Percentiles rank a stretch among this genome's conserved stretches.
phyloP scores from a whole-genome alignment of 2,113 vertebrate species.

The Malurus melanocephalus region DNA sequence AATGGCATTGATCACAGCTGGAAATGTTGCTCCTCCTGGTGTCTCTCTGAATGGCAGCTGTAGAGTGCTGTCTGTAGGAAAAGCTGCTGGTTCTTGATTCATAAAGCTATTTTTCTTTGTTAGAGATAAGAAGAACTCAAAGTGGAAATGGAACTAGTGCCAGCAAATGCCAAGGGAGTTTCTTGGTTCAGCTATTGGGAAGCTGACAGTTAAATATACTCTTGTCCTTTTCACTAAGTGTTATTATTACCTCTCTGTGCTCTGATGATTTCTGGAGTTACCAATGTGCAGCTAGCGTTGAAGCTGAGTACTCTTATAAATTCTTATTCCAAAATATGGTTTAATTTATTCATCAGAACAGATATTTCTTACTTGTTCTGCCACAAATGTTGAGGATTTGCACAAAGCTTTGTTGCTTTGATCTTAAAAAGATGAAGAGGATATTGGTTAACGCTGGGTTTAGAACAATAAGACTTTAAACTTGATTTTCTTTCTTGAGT shows the following conservation, averaged over 20 bases:
- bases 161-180: constrained; percentile 17
- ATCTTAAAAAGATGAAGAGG: not conserved
- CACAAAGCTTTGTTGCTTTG: not conserved
- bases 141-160: not conserved
- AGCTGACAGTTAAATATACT: constrained; percentile 19
- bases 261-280: constrained; percentile 1
- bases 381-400: not conserved
- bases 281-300: not conserved
- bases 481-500: not conserved
- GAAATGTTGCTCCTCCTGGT: not conserved
- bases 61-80: not conserved
- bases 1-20: not conserved
- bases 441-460: not conserved
- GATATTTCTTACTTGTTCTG: not conserved
- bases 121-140: constrained; percentile 16
- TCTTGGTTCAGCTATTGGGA: not conserved
- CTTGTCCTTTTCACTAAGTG: constrained; percentile 3
- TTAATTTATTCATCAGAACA: not conserved
- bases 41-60: not conserved
- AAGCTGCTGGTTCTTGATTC: constrained; percentile 10
- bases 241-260: constrained; percentile 12
- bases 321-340: not conserved
- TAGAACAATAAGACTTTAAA: not conserved
- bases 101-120: constrained; percentile 29
- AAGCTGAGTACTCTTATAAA: not conserved